Percentiles rank a stretch among this genome's conserved stretches.
Conservation (phyloP, 1,140 invertebrate genomes). For the Leptopilina boulardi region DNA sequence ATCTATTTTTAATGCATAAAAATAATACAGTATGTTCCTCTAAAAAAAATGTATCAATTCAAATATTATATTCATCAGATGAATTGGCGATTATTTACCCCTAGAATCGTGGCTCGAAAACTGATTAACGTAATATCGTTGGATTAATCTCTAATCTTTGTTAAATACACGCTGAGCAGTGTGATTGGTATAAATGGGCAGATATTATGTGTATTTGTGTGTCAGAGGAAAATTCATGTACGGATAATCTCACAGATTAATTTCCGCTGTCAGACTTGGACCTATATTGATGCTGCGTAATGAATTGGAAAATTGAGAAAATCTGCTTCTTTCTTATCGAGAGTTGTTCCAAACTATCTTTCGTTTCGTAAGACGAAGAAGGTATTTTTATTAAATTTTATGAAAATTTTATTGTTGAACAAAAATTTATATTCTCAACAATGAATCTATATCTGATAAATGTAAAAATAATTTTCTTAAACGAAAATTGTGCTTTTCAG, state of each 20-base stretch:
- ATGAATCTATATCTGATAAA: too few relatives aligned
- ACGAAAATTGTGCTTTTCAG: too few relatives aligned
- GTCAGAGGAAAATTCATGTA: constrained; percentile 8
- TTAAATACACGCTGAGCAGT: neutral
- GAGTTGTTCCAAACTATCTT: neutral
- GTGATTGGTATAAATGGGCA: constrained; percentile 14
- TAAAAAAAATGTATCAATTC: neutral
- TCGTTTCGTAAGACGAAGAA: too few relatives aligned
- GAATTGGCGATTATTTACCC: constrained; percentile 3
- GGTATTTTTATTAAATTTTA: too few relatives aligned
- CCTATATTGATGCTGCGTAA: neutral
- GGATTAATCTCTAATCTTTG: constrained; percentile 15
- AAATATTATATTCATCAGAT: neutral
- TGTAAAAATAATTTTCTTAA: too few relatives aligned
- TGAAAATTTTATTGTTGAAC: too few relatives aligned
- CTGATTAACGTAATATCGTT: constrained; percentile 14
- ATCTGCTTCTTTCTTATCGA: constrained; percentile 5
- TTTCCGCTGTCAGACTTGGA: neutral
- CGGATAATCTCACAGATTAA: constrained; percentile 5
- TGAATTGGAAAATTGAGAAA: constrained; percentile 20
- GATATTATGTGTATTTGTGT: constrained; percentile 3
- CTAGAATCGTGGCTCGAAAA: neutral
- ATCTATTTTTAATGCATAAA: neutral
- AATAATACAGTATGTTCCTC: too few relatives aligned
- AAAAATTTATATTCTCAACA: too few relatives aligned